phyloP scores from a whole-genome alignment of 2,888 invertebrate genomes.

The Ophioninae sp. region DNA sequence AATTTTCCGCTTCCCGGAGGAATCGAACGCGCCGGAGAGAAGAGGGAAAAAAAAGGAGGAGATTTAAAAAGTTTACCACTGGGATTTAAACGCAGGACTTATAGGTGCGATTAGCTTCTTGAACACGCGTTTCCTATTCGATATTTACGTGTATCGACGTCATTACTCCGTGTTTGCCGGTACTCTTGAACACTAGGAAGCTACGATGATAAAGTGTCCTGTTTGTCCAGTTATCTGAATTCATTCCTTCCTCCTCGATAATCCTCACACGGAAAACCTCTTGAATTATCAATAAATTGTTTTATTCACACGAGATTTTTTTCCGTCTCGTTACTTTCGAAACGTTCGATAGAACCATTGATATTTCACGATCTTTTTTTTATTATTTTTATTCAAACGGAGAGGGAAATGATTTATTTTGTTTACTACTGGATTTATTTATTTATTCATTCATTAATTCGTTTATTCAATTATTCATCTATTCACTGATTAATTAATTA shows the following conservation, averaged over 20 bases:
- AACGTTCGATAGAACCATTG: neutral
- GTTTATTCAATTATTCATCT: too few relatives aligned
- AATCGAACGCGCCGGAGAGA: constrained; percentile 21
- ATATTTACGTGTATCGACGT: constrained; percentile 28
- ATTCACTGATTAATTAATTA: too few relatives aligned
- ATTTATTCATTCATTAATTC: too few relatives aligned
- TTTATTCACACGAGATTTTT: constrained; percentile 17
- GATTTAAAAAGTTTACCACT: constrained; percentile 30
- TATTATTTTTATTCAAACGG: neutral
- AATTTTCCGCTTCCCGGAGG: constrained; percentile 55
- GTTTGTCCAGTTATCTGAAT: constrained; percentile 46
- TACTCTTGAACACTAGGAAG: constrained; percentile 34
- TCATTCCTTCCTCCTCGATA: constrained; percentile 17
- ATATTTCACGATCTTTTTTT: neutral
- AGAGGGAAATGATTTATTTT: neutral
- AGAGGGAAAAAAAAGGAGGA: constrained; percentile 15
- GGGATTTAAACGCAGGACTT: constrained; percentile 50
- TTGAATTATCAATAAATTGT: constrained; percentile 20
- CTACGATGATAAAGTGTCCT: constrained; percentile 52
- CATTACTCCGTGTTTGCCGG: constrained; percentile 22
- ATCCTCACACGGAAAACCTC: constrained; percentile 26
- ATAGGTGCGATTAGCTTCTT: constrained; percentile 52
- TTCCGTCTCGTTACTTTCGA: neutral
- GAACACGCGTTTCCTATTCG: constrained; percentile 45
- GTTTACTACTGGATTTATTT: neutral